phyloP scores from a whole-genome alignment of 2,797 vertebrate species.

The Sebastes trivittatus region DNA sequence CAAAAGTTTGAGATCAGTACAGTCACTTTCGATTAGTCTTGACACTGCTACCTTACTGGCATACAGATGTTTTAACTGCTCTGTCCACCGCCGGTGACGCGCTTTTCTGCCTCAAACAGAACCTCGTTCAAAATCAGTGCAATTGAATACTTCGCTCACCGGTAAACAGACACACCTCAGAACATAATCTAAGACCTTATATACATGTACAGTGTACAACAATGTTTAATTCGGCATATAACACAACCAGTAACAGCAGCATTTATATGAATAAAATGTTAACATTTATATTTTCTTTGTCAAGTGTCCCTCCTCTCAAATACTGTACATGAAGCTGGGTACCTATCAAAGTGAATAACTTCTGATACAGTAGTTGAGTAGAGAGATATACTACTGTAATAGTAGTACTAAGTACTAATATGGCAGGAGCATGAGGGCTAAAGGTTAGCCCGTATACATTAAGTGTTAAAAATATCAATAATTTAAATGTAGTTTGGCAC shows the following conservation, averaged over 20 bases:
- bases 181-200: background rate
- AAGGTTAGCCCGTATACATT: background rate
- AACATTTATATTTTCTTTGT: background rate
- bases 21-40: background rate
- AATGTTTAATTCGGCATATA: background rate
- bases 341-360: background rate
- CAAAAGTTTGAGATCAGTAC: constrained; percentile 18
- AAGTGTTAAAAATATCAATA: background rate
- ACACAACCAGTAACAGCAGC: background rate
- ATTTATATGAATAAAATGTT: background rate
- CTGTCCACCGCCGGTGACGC: too few species aligned
- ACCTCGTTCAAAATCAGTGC: background rate
- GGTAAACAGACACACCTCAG: background rate
- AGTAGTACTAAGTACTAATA: background rate
- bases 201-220: accelerated
- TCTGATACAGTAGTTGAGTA: background rate
- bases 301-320: background rate
- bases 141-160: background rate
- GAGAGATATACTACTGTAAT: background rate
- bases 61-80: background rate
- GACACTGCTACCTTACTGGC: background rate
- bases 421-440: too few species aligned
- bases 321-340: background rate
- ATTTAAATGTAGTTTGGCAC: background rate
- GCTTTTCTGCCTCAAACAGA: background rate